Percentiles rank a stretch among this genome's conserved stretches.
Conservation (phyloP, 2,888 invertebrate genomes). For the Hemicrepidius hirtus region DNA sequence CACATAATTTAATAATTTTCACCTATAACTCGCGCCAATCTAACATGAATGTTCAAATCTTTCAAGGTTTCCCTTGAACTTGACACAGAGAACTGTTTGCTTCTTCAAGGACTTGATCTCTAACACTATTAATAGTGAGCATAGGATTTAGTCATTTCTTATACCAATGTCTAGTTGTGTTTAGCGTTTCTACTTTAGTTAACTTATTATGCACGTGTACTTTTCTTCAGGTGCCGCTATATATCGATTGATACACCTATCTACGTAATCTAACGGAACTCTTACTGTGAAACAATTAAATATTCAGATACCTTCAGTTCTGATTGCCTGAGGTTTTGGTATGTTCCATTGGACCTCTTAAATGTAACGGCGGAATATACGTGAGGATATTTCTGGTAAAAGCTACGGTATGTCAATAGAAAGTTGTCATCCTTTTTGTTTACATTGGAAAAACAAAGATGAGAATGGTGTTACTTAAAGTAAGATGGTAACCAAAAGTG, state of each 20-base stretch:
- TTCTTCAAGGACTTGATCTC: slow-evolving; percentile 1
- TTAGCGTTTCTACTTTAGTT: background rate
- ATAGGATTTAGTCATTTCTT: background rate
- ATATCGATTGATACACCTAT: slow-evolving; percentile 11
- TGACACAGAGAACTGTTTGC: slow-evolving; percentile 3
- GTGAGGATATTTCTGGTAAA: slow-evolving; percentile 7
- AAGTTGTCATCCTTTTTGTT: background rate
- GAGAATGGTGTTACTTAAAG: no score
- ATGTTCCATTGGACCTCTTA: background rate
- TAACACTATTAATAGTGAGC: background rate
- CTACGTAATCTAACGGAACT: slow-evolving; percentile 36
- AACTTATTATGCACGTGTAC: background rate
- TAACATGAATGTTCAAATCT: background rate
- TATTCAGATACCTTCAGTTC: background rate
- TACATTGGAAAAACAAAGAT: background rate
- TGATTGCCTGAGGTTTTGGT: background rate
- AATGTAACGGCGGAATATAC: slow-evolving; percentile 17
- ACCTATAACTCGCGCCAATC: background rate
- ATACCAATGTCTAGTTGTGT: background rate
- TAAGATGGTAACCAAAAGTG: background rate
- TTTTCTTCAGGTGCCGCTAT: slow-evolving; percentile 3
- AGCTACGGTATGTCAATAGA: background rate
- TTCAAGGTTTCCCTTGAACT: background rate
- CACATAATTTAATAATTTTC: slow-evolving; percentile 53
- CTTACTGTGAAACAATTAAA: slow-evolving; percentile 9